Evolutionary conservation across 2,888 invertebrate genomes (phyloP), one percentile per base, ranked within the genome.

Genomic region (Zele albiditarsus): DNA sequence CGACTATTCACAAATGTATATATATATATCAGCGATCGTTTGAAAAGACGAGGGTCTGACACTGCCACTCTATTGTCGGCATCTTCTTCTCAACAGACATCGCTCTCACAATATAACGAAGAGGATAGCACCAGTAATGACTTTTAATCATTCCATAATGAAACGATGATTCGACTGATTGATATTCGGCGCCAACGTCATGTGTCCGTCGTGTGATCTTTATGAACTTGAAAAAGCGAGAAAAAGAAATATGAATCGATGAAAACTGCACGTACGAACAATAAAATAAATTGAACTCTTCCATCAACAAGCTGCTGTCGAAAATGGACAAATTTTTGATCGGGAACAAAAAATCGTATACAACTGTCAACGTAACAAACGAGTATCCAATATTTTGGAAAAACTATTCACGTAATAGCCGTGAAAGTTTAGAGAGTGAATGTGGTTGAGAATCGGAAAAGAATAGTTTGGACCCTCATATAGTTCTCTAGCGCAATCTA

Each of bases 111-210:
- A 75, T 69, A 79, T 84, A 84, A 86, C 87, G 87, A 87, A 87
- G 85, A 87, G 85, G 85, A 89, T 88, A 88, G 86, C 83, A 86
- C 86, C 86, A 86, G 89, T 89, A 89, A 89, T 89, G 88, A 87
- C 83, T 88, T 89, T 89, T 89, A 88, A 89, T 89, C 88, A 89
- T 87, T 88, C 86, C 85, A 87, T 89, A 88, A 89, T 89, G 88
- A 88, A 88, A 84, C 82, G 83, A 81, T 86, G 84, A 85, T 85
- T 85, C 78, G 73, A 79, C 81, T 85, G 83, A 84, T 85, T 83
- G 78, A 80, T 80, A 80, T 80, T 83, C 84, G 86, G 85, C 85
- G 85, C 85, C 87, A 84, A 82, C 80, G 84, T 84, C 82, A 79
- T 79, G 78, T 79, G 74, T 80, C 79, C 79, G 76, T 75, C 75